Conservation (phyloP, 1,140 invertebrate species). For the Caenorhabditis latens region DNA sequence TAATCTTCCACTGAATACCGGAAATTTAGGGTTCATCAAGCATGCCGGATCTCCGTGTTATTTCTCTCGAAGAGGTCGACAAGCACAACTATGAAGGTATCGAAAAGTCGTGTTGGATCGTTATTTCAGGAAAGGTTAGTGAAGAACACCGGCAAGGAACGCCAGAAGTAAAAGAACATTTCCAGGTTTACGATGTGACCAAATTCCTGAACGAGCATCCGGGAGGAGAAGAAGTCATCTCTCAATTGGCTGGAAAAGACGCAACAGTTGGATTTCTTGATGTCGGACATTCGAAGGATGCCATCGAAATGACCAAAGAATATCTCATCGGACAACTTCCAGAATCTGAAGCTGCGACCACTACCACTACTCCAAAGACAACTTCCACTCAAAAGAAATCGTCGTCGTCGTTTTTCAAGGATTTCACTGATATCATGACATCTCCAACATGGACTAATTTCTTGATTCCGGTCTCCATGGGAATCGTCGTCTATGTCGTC, state of each 20-base stretch:
- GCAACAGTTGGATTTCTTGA: conserved; percentile 92
- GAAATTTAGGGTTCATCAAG: not conserved
- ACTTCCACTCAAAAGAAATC: not conserved
- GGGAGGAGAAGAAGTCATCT: conserved; percentile 75
- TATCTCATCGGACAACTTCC: conserved; percentile 90
- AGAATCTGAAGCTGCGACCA: not conserved
- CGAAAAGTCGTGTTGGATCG: conserved; percentile 35
- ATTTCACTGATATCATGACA: conserved; percentile 42
- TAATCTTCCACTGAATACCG: not conserved
- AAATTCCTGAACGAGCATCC: conserved; percentile 78
- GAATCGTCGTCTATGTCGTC: conserved; percentile 69
- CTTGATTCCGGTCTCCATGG: conserved; percentile 75
- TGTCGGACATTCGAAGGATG: conserved; percentile 96
- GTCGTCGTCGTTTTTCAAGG: not conserved
- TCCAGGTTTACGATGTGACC: conserved; percentile 78
- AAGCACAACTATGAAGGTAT: conserved; percentile 23
- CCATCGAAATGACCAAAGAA: conserved; percentile 90
- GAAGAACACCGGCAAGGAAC: not conserved
- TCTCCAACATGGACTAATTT: conserved; percentile 76
- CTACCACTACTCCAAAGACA: not conserved
- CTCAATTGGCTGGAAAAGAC: conserved; percentile 79
- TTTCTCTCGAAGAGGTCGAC: conserved; percentile 24
- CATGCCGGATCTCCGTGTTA: conserved; percentile 34
- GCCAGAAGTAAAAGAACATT: not conserved
- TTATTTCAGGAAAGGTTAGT: conserved; percentile 18